Evolutionary conservation across 1,140 invertebrate genomes (phyloP).

Genomic region (Lineus longissimus): DNA sequence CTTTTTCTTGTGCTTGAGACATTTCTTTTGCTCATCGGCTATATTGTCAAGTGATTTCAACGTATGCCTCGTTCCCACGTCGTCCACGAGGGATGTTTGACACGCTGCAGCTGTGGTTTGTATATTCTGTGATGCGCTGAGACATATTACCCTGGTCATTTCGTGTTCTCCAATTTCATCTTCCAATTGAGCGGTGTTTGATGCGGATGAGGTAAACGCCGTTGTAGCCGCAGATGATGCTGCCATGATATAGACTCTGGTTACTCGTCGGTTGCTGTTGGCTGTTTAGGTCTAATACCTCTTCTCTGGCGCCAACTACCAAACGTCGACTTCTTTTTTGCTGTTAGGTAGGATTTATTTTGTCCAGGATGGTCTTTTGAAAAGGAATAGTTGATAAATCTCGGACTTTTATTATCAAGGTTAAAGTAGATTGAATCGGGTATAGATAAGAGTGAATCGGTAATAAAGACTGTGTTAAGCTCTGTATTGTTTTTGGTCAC

Average conservation of each 20-base stretch:
- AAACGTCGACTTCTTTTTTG: not conserved
- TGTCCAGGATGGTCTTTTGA: not conserved
- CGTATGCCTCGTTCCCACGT: not conserved
- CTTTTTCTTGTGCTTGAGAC: not conserved
- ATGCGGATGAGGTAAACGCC: not conserved
- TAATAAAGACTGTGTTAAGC: not conserved
- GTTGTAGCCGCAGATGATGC: not conserved
- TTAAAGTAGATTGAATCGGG: not conserved
- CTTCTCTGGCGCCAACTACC: not conserved
- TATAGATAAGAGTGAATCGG: not conserved
- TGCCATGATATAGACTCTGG: not conserved
- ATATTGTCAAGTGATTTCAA: not conserved
- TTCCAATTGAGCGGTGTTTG: not conserved
- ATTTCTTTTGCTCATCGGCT: not conserved
- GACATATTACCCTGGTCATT: not conserved
- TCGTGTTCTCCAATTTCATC: slow-evolving; percentile 1
- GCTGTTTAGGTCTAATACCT: not conserved
- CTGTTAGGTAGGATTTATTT: not conserved
- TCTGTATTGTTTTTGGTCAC: not conserved
- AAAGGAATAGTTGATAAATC: not conserved
- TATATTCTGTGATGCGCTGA: not conserved
- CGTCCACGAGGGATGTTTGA: not conserved
- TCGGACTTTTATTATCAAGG: not conserved
- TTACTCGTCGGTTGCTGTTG: too few species aligned
- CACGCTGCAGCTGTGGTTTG: not conserved